phyloP scores from a whole-genome alignment of 2,797 vertebrate genomes.

The Helicolenus hilgendorfi region DNA sequence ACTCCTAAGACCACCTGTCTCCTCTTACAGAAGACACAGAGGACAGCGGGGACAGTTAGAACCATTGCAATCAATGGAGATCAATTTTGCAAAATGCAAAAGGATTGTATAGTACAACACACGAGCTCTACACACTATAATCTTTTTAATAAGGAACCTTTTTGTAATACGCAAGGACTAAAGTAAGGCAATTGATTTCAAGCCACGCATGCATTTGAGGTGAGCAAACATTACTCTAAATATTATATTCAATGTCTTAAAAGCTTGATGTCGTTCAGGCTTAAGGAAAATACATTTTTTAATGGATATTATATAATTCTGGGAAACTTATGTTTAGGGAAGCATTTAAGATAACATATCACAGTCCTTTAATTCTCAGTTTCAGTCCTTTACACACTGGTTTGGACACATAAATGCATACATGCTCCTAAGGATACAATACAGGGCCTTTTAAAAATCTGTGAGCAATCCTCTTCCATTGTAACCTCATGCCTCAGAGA shows the following conservation, averaged over 20 bases:
- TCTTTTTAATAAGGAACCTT: conserved; percentile 65
- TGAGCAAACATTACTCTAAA: conserved; percentile 77
- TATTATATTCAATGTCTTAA: conserved; percentile 72
- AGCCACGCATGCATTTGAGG: conserved; percentile 87
- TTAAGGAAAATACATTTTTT: conserved; percentile 68
- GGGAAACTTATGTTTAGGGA: conserved; percentile 21
- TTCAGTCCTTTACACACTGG: conserved; percentile 37
- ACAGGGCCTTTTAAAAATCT: conserved; percentile 11
- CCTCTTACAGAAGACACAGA: conserved; percentile 81
- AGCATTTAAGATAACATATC: conserved; percentile 39
- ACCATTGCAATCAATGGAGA: conserved; percentile 92
- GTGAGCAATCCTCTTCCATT: conserved; percentile 16
- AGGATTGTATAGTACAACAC: conserved; percentile 79
- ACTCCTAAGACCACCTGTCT: conserved; percentile 71
- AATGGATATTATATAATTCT: conserved; percentile 54
- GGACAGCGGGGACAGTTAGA: conserved; percentile 72
- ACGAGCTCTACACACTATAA: conserved; percentile 76
- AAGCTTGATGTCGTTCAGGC: conserved; percentile 70
- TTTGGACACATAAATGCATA: conserved; percentile 44
- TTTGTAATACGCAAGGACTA: conserved; percentile 80
- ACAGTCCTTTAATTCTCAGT: conserved; percentile 52
- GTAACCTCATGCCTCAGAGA: conserved; percentile 30
- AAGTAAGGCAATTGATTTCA: conserved; percentile 87
- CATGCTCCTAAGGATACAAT: conserved; percentile 30
- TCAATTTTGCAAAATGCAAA: conserved; percentile 91